Conservation (phyloP, 2,888 invertebrate genomes). For the Heliconius cydno region DNA sequence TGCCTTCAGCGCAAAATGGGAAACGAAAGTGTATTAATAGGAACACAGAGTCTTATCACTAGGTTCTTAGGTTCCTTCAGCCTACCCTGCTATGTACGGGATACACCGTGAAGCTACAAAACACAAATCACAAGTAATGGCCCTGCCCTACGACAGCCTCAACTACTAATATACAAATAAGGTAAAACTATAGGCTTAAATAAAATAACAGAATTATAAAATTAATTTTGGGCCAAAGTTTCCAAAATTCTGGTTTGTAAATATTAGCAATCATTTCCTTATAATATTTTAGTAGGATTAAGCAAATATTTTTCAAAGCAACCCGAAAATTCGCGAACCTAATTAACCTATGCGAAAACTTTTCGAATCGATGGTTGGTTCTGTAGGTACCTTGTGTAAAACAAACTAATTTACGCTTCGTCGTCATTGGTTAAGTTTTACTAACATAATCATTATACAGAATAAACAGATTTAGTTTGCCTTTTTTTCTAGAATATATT, state of each 20-base stretch:
- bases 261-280: conserved; percentile 47
- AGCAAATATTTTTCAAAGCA: conserved; percentile 50
- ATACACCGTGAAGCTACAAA: too few relatives aligned
- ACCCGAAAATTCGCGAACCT: conserved; percentile 49
- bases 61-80: too few relatives aligned
- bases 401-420: conserved; percentile 55
- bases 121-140: too few relatives aligned
- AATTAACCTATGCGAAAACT: conserved; percentile 56
- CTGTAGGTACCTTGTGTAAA: conserved; percentile 46
- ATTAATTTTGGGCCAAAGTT: conserved; percentile 43
- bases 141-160: too few relatives aligned
- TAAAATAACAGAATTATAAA: conserved; percentile 23
- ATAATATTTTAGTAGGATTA: conserved; percentile 48
- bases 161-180: not conserved
- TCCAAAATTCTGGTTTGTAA: conserved; percentile 43
- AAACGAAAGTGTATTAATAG: too few relatives aligned
- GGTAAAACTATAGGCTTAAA: not conserved
- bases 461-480: not conserved
- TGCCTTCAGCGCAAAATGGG: too few relatives aligned
- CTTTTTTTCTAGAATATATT: not conserved
- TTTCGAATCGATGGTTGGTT: conserved; percentile 51
- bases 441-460: conserved; percentile 41
- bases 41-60: too few relatives aligned
- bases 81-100: too few relatives aligned
- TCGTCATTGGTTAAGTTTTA: conserved; percentile 40